Evolutionary conservation across 2,888 invertebrate species (phyloP), one percentile per base, ranked within the genome.

Genomic region (Ormia ochracea): DNA sequence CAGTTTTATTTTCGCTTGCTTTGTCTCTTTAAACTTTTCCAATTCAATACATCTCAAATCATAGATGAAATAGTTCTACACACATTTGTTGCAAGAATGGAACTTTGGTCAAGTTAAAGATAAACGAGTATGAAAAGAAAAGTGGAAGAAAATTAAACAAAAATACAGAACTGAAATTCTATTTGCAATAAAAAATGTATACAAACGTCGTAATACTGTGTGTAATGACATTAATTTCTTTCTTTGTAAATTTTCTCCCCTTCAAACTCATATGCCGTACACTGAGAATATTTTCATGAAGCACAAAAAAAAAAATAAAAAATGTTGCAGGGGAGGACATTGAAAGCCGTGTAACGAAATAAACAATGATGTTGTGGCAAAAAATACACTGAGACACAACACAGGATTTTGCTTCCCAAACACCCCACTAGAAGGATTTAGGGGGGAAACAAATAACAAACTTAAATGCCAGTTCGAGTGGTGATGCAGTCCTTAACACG

Each of bases 161-260:
- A 54, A 61, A 10, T 38, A 41, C 1, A 54, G 31, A 56, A 58
- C 19, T 58, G 10, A 72, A 61, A 59, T n/a, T n/a, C n/a, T n/a
- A n/a, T 58, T 63, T 52, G 38, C 38, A 68, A 38, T 14, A 48
- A 66, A 45, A 69, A 45, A 50, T 21, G 54, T 33, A 48, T 36
- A 58, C n/a, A n/a, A n/a, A n/a, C n/a, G n/a, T n/a, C n/a, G n/a
- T n/a, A n/a, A n/a, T n/a, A 43, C 56, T 65, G 21, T 33, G 48
- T 66, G 54, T 74, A 78, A 74, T 69, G 73, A 75, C 73, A 75
- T 66, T 70, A 72, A 78, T 65, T 78, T 59, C 10, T 41, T 41
- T 66, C 66, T 72, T n/a, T 43, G 19, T 54, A 58, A 63, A 41
- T 54, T 41, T 63, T 56, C 56, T 73, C 74, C 69, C 68, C 38